phyloP scores from a whole-genome alignment of 2,888 invertebrate species.

The Lepidochrysops patricia region DNA sequence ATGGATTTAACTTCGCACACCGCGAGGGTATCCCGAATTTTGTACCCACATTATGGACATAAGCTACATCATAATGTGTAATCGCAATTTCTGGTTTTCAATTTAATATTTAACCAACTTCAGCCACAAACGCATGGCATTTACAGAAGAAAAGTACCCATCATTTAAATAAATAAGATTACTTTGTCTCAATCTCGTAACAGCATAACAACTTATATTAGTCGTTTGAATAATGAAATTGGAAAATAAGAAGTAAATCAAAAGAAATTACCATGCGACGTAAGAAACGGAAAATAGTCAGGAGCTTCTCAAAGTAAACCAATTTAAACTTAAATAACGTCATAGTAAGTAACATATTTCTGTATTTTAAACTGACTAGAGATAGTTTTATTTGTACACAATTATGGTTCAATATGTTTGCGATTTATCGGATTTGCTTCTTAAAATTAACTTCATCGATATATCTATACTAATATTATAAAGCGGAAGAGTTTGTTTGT shows the following conservation, averaged over 20 bases:
- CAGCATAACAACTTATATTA: neutral
- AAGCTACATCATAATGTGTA: neutral
- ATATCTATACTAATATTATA: too few species aligned
- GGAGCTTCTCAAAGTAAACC: constrained; percentile 7
- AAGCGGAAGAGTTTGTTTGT: too few species aligned
- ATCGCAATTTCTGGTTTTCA: neutral
- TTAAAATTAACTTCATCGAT: too few species aligned
- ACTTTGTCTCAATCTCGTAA: neutral
- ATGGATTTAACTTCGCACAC: neutral
- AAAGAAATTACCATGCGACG: constrained; percentile 1
- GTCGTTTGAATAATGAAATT: neutral
- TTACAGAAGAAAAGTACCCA: too few species aligned
- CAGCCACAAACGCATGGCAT: neutral
- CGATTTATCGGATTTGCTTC: neutral
- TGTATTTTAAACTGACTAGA: neutral
- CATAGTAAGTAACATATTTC: constrained; percentile 1
- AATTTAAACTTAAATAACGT: constrained; percentile 12
- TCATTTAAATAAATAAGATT: neutral
- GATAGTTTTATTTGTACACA: neutral
- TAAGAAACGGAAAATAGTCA: constrained; percentile 9
- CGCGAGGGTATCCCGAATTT: neutral
- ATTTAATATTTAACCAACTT: neutral
- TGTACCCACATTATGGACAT: neutral
- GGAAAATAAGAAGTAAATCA: constrained; percentile 7
- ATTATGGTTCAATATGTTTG: neutral